Evolutionary conservation across 2,113 vertebrate species (phyloP).

Genomic region (Panthera tigris): DNA sequence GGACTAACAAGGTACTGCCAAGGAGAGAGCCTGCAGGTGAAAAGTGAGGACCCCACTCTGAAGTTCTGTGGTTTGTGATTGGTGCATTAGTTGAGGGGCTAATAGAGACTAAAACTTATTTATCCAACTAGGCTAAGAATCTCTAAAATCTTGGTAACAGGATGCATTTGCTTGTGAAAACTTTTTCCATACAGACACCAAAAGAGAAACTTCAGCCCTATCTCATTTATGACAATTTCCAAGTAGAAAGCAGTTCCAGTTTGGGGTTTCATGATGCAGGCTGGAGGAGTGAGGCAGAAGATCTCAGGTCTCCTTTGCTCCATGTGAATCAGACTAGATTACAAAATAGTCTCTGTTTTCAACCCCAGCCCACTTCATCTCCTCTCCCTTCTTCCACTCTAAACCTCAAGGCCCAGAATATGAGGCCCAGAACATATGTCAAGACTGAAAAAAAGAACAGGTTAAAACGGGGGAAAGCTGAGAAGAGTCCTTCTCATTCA

Average conservation of each 20-base stretch:
- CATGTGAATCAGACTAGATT: conserved; percentile 13
- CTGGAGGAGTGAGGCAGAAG: neutral
- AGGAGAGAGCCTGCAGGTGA: neutral
- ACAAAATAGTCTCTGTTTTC: conserved; percentile 25
- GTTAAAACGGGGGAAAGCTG: neutral
- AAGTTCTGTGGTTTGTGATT: neutral
- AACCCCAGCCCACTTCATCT: neutral
- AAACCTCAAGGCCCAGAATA: neutral
- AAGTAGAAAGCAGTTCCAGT: conserved; percentile 5
- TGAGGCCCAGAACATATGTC: neutral
- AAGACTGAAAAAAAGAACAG: conserved; percentile 19
- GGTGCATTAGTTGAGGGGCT: neutral
- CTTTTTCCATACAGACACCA: neutral
- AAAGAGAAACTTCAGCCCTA: neutral
- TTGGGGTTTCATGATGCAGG: neutral
- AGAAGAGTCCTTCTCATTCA: conserved; percentile 26
- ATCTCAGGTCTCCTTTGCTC: neutral
- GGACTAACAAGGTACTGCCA: neutral
- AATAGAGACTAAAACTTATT: conserved; percentile 28
- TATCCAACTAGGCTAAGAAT: neutral
- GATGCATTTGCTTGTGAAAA: neutral
- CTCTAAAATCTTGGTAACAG: conserved; percentile 34
- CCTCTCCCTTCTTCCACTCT: conserved; percentile 2
- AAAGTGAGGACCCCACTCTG: neutral
- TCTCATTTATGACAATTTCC: conserved; percentile 19